Percentiles rank a stretch among this genome's conserved stretches.
Conservation (phyloP, 2,888 invertebrate species). For the Pomacea canaliculata region DNA sequence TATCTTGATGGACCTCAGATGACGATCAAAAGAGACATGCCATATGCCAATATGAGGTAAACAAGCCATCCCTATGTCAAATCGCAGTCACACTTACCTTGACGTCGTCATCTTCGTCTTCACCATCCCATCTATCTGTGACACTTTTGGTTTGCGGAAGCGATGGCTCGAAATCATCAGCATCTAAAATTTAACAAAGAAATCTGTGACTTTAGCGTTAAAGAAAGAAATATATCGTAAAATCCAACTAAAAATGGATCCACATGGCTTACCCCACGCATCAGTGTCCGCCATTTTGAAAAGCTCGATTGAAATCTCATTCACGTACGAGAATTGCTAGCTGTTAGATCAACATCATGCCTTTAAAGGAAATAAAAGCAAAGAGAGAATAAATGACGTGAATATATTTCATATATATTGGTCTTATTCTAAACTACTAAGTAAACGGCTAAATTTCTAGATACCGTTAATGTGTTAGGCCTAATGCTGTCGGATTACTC, state of each 20-base stretch:
- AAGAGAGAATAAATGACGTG: too few relatives aligned
- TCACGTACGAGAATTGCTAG: not conserved
- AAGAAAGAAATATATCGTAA: not conserved
- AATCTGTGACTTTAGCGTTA: not conserved
- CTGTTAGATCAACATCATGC: too few relatives aligned
- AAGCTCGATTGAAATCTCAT: not conserved
- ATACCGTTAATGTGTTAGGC: too few relatives aligned
- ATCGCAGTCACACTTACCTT: conserved; percentile 52
- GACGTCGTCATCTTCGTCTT: conserved; percentile 68
- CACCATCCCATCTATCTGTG: conserved; percentile 68
- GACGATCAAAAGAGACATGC: not conserved
- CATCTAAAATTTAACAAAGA: conserved; percentile 52
- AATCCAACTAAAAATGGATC: conserved; percentile 16
- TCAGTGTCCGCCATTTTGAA: conserved; percentile 40
- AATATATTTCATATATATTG: too few relatives aligned
- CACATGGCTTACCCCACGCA: conserved; percentile 44
- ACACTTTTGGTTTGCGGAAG: conserved; percentile 34
- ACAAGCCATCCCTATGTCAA: too few relatives aligned
- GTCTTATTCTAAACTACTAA: too few relatives aligned
- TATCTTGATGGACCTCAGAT: not conserved
- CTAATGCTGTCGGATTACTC: too few relatives aligned
- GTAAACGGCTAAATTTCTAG: too few relatives aligned
- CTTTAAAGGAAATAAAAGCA: too few relatives aligned
- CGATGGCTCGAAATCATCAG: conserved; percentile 64
- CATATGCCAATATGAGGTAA: too few relatives aligned